phyloP scores from a whole-genome alignment of 2,113 vertebrate genomes.

The Pelecanus crispus region DNA sequence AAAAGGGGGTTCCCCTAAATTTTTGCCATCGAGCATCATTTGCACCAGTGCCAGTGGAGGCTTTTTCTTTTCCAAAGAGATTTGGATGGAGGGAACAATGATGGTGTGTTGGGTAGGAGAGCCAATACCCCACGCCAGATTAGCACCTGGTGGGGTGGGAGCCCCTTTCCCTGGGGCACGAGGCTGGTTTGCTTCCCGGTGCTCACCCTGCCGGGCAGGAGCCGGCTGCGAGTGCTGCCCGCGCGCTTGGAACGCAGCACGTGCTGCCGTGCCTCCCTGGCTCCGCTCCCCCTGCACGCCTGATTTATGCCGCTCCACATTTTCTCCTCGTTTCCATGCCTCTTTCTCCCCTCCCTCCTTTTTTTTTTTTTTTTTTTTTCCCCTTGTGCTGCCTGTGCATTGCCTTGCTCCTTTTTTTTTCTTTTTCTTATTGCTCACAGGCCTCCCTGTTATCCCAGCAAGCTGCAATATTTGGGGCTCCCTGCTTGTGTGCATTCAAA shows the following conservation, averaged over 20 bases:
- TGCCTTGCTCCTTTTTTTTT: not conserved
- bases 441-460: not conserved
- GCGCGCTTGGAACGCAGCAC: not conserved
- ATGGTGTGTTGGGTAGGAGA: not conserved
- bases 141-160: not conserved
- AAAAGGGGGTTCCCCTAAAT: not conserved
- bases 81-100: not conserved
- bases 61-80: not conserved
- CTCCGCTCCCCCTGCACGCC: not conserved
- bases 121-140: rapidly evolving
- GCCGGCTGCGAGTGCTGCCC: not conserved
- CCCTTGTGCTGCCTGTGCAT: not conserved
- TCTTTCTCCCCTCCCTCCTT: not conserved
- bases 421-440: not conserved
- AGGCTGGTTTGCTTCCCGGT: rapidly evolving
- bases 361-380: not conserved
- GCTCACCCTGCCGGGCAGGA: not conserved
- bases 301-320: conserved; percentile 56
- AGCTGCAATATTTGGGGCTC: not conserved
- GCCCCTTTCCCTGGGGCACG: not conserved
- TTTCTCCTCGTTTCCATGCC: conserved; percentile 52
- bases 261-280: not conserved
- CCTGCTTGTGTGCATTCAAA: not conserved
- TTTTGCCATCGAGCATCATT: not conserved
- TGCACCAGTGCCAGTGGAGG: not conserved